phyloP scores from a whole-genome alignment of 2,888 invertebrate genomes.

The Steinernema hermaphroditum region DNA sequence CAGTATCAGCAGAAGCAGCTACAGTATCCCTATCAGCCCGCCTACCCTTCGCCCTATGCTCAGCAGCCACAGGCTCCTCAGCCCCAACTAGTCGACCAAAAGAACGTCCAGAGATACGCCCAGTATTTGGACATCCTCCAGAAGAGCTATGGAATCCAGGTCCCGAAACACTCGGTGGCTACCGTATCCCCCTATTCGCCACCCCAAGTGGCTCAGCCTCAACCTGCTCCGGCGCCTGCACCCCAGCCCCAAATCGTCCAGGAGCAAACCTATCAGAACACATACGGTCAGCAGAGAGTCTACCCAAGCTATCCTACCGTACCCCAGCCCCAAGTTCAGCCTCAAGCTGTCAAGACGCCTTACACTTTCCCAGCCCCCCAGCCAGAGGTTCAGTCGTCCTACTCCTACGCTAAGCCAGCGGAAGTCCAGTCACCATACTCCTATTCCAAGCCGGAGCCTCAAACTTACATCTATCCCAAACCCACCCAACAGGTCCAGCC shows the following conservation, averaged over 20 bases:
- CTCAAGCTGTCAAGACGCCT: neutral
- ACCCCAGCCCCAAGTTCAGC: neutral
- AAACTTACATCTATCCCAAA: neutral
- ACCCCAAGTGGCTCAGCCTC: constrained; percentile 35
- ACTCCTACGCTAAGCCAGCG: constrained; percentile 1
- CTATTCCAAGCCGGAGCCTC: neutral
- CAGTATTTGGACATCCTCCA: constrained; percentile 58
- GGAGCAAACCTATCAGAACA: constrained; percentile 34
- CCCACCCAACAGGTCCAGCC: neutral
- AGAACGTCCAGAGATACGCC: constrained; percentile 56
- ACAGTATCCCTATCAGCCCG: neutral
- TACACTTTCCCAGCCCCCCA: neutral
- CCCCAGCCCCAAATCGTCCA: constrained; percentile 25
- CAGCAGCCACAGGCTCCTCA: neutral
- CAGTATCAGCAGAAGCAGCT: neutral
- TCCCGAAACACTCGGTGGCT: constrained; percentile 38
- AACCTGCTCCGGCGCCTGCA: constrained; percentile 29
- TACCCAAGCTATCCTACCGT: constrained; percentile 12
- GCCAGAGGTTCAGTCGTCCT: constrained; percentile 7
- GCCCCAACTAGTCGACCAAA: constrained; percentile 44
- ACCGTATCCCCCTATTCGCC: constrained; percentile 27
- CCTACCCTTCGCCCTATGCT: constrained; percentile 8
- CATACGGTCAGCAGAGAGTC: constrained; percentile 11
- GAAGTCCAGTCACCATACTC: neutral
- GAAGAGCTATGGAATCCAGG: constrained; percentile 53